These are phyloP conservation scores for Pomatostomus ruficeps DNA, from an alignment of 2,113 vertebrate genomes.

Conservation along the genomic window DNA sequence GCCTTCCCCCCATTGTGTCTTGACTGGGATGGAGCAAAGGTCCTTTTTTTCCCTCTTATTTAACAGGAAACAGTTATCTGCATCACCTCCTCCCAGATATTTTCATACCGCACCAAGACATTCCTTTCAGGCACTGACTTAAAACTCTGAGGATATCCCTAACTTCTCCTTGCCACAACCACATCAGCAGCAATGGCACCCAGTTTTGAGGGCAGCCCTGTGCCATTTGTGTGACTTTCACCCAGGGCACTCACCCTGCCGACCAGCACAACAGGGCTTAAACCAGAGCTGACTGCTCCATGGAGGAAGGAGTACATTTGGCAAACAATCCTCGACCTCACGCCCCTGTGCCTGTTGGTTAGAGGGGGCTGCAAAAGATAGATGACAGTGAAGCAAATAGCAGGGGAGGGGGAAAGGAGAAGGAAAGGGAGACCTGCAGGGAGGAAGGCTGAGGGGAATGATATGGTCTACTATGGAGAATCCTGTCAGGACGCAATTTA, in stretches of 20 bases:
- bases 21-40: constrained; percentile 19
- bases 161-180: background rate
- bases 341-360: background rate
- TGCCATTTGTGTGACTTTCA: background rate
- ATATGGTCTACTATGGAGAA: constrained; percentile 51
- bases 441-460: constrained; percentile 46
- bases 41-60: background rate
- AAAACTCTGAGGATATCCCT: background rate
- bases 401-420: background rate
- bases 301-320: background rate
- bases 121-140: background rate
- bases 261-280: background rate
- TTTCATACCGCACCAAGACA: background rate
- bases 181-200: fast-evolving
- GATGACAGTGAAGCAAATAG: constrained; percentile 13
- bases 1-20: constrained; percentile 23
- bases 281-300: background rate
- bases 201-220: background rate
- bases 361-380: background rate
- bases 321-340: background rate
- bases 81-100: constrained; percentile 29
- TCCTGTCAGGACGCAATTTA: constrained; percentile 76
- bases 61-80: constrained; percentile 28
- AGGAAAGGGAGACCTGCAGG: background rate
- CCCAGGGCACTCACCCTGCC: fast-evolving